These are phyloP conservation scores for Falcunculus frontatus DNA, from an alignment of 2,113 vertebrate species.

Conservation along the genomic window DNA sequence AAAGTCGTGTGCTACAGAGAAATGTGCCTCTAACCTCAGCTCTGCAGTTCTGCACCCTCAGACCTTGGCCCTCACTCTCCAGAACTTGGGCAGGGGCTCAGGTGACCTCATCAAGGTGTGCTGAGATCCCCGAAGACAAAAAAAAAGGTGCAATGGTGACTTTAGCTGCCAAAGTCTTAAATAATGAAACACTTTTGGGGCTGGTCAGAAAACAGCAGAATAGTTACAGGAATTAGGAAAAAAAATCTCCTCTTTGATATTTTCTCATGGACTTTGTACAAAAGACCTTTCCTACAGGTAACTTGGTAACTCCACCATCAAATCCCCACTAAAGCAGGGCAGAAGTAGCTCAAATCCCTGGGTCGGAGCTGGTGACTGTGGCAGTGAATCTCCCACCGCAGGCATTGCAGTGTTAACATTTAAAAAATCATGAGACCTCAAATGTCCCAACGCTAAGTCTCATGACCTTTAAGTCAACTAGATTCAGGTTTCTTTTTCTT, in stretches of 20 bases:
- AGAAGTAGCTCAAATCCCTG: background rate
- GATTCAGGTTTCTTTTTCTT: slow-evolving; percentile 41
- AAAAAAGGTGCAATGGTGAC: background rate
- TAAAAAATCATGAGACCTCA: slow-evolving; percentile 21
- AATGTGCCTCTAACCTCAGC: background rate
- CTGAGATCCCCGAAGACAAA: background rate
- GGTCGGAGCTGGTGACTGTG: background rate
- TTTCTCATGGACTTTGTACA: background rate
- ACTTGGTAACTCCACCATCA: background rate
- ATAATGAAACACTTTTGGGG: background rate
- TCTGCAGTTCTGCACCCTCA: background rate
- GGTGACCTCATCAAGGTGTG: background rate
- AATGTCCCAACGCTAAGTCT: background rate
- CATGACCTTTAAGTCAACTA: slow-evolving; percentile 47
- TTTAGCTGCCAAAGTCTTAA: background rate
- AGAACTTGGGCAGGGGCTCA: background rate
- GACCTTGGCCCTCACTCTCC: rapidly evolving
- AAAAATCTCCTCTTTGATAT: background rate
- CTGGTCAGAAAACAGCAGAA: background rate
- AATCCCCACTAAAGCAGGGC: background rate
- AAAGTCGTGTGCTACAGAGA: background rate
- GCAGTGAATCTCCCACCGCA: background rate
- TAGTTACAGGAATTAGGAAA: background rate
- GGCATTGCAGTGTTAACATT: slow-evolving; percentile 10
- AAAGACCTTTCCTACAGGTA: background rate